Base-by-base conservation (phyloP, 2,888 invertebrate species). In the Lithophane semibrunnea region DNA sequence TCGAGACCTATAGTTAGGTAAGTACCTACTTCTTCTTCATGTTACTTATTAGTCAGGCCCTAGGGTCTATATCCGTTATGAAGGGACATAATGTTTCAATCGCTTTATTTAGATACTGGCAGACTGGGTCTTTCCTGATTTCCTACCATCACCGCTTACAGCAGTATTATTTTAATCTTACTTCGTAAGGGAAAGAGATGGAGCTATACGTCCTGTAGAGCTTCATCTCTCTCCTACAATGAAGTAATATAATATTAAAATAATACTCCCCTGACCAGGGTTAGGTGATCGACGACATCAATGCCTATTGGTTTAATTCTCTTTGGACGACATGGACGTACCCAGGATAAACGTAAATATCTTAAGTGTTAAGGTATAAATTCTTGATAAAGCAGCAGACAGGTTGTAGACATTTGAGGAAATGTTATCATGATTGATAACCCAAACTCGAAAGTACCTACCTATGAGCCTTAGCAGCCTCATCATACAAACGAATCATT, bases 361-460 rank as follows among this genome's bases (percentile, higher is more conserved):
- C n/a, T n/a, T n/a, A n/a, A n/a, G n/a, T n/a, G n/a, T n/a, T n/a
- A n/a, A n/a, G n/a, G n/a, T n/a, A n/a, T n/a, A n/a, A n/a, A n/a
- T n/a, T n/a, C 69, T 58, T 56, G 56, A 67, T 74, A 67, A 80
- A 49, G 24, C 24, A 60, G 18, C 5, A 75, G 37, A 75, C 54
- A 56, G 54, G 21, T 75, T 21, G 54, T 47, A 56, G 44, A 75
- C 65, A 42, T 29, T 21, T 60, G 12, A 24, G 18, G 8, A 24
- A 73, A 61, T 44, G 29, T 74, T 54, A 73, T 73, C 56, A 47
- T 47, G 29, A 18, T 37, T 47, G 29, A 18, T 64, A n/a, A 49
- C 8, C 56, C 12, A 47, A 58, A 58, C n/a, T 37, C 16, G 44
- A 58, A 47, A 58, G 29, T n/a, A 29, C 21, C 12, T 29, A 47